These are phyloP conservation scores for Sigmodon hispidus DNA, from an alignment of 2,113 vertebrate species.

Conservation along the genomic window DNA sequence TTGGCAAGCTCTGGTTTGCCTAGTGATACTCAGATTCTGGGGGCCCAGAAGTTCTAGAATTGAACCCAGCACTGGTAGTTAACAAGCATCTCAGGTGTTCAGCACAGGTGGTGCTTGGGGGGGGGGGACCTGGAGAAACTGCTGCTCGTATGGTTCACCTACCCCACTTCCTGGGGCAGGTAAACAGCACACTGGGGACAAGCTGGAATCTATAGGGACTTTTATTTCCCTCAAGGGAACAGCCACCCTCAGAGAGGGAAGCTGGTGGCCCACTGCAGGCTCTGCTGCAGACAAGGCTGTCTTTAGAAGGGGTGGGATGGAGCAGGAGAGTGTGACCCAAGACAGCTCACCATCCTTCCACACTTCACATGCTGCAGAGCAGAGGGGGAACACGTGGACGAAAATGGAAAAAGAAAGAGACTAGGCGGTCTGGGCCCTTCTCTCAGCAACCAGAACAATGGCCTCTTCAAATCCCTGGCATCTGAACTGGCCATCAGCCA, in stretches of 20 bases:
- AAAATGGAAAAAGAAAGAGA: slow-evolving; percentile 70
- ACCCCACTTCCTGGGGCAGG: neutral
- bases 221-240: neutral
- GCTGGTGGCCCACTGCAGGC: neutral
- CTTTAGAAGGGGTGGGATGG: neutral
- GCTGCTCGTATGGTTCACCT: neutral
- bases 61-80: neutral
- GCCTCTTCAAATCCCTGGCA: slow-evolving; percentile 84
- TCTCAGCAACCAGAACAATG: slow-evolving; percentile 81
- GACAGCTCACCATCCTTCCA: slow-evolving; percentile 26
- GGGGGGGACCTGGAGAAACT: neutral
- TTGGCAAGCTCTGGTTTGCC: neutral
- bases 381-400: neutral
- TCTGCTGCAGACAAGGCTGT: neutral
- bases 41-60: neutral
- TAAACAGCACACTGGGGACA: neutral
- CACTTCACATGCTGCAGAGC: slow-evolving; percentile 40
- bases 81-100: neutral
- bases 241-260: neutral
- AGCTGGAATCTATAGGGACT: neutral
- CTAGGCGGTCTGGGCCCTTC: slow-evolving; percentile 74
- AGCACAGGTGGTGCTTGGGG: neutral
- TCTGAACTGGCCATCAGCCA: slow-evolving; percentile 79
- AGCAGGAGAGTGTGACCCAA: neutral
- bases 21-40: neutral